Percentiles rank a stretch among this genome's conserved stretches.
phyloP scores from a whole-genome alignment of 2,113 vertebrate genomes.

The Columba janthina region DNA sequence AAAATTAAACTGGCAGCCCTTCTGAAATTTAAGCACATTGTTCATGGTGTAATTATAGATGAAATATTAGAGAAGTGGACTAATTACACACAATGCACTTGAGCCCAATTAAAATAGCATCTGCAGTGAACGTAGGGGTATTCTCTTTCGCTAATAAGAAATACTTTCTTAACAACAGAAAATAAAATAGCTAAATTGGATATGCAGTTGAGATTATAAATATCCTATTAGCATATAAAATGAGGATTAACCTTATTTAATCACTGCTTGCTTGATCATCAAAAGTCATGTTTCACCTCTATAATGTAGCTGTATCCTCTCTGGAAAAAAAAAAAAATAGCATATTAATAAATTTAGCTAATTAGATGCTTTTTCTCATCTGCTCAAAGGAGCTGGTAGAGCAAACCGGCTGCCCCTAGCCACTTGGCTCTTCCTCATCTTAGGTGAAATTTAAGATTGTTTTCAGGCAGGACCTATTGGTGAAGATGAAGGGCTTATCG shows the following conservation, averaged over 20 bases:
- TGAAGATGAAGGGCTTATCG: neutral
- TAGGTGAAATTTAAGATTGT: neutral
- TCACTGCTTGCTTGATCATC: conserved; percentile 75
- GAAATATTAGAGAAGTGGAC: conserved; percentile 83
- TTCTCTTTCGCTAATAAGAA: conserved; percentile 77
- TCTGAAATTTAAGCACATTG: conserved; percentile 76
- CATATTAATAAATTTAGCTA: conserved; percentile 71
- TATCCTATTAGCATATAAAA: conserved; percentile 83
- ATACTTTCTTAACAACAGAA: conserved; percentile 79
- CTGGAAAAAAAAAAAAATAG: neutral
- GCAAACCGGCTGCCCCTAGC: neutral
- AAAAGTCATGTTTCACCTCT: conserved; percentile 73
- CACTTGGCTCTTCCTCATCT: neutral
- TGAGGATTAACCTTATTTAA: conserved; percentile 83
- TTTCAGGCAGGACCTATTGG: neutral
- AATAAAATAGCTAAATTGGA: conserved; percentile 82
- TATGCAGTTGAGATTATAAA: conserved; percentile 81
- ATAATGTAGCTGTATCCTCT: conserved; percentile 66
- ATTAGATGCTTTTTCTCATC: conserved; percentile 52
- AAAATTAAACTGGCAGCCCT: conserved; percentile 48
- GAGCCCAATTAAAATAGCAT: conserved; percentile 82
- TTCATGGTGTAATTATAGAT: conserved; percentile 79
- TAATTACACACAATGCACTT: conserved; percentile 78
- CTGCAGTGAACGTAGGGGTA: conserved; percentile 71
- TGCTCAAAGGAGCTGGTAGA: conserved; percentile 50